Conservation (phyloP, 2,797 vertebrate genomes). For the Scarus forsteni region DNA sequence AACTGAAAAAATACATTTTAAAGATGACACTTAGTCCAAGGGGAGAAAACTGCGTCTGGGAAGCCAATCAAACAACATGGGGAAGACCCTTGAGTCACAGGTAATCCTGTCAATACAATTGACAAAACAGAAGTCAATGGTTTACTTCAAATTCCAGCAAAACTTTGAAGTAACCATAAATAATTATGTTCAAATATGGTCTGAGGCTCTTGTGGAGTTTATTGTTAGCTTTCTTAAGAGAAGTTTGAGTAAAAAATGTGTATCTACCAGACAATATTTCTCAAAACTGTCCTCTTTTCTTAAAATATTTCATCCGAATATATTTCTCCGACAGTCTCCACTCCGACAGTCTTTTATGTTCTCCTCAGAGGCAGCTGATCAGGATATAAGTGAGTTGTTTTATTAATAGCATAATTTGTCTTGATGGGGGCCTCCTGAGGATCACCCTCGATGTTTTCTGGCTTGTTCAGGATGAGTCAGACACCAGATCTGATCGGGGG, state of each 20-base stretch:
- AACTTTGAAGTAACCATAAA: too few relatives aligned
- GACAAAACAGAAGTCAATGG: too few relatives aligned
- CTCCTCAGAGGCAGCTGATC: neutral
- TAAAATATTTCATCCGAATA: neutral
- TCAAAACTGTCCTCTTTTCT: neutral
- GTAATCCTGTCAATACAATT: too few relatives aligned
- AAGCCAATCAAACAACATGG: too few relatives aligned
- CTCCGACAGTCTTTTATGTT: neutral
- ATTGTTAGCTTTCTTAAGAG: neutral
- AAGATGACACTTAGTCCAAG: too few relatives aligned
- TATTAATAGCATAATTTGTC: slow-evolving; percentile 11
- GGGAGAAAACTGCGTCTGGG: too few relatives aligned
- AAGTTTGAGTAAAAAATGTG: neutral
- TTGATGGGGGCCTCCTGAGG: neutral
- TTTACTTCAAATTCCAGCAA: too few relatives aligned
- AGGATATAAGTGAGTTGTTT: neutral
- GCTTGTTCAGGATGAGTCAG: slow-evolving; percentile 29
- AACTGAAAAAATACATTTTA: too few relatives aligned
- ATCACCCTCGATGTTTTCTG: slow-evolving; percentile 3
- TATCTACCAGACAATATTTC: too few relatives aligned
- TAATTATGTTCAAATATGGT: neutral
- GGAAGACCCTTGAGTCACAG: too few relatives aligned
- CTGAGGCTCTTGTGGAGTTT: neutral
- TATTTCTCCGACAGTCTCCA: neutral
- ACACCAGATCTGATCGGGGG: slow-evolving; percentile 11